A percentile compares a stretch with the other conserved stretches of the same genome.
These are phyloP conservation scores for Seira musarum DNA, from an alignment of 2,888 invertebrate species.

Conservation along the genomic window DNA sequence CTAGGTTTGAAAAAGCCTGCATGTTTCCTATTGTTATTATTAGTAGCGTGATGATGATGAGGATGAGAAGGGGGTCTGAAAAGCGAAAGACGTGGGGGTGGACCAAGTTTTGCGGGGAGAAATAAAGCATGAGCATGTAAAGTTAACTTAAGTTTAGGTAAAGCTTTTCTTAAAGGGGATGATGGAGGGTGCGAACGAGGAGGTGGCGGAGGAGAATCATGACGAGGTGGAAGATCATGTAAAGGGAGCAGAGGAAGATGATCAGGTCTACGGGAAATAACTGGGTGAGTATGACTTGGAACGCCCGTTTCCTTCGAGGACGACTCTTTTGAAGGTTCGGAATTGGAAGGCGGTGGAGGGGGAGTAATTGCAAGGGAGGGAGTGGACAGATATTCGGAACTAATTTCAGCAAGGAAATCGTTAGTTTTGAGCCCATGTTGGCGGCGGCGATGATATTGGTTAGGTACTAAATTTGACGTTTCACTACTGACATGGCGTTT, in stretches of 20 bases:
- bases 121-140: constrained; percentile 50
- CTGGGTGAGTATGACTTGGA: constrained; percentile 25
- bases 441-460: constrained; percentile 41
- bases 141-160: constrained; percentile 31
- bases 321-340: not conserved
- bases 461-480: constrained; percentile 13
- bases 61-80: constrained; percentile 9
- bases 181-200: not conserved
- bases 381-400: constrained; percentile 9
- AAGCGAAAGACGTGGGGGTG: constrained; percentile 31
- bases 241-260: constrained; percentile 5
- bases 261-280: constrained; percentile 37
- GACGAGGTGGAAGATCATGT: constrained; percentile 21
- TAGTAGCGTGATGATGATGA: constrained; percentile 28
- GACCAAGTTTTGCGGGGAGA: constrained; percentile 28
- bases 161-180: constrained; percentile 27
- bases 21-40: constrained; percentile 21
- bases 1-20: constrained; percentile 40
- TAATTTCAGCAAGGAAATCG: constrained; percentile 23
- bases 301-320: constrained; percentile 21
- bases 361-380: constrained; percentile 37
- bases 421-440: constrained; percentile 42
- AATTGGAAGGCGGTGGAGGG: constrained; percentile 31
- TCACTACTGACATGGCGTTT: constrained; percentile 48
- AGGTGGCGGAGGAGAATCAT: constrained; percentile 8